Base-by-base conservation (phyloP, 2,113 vertebrate genomes). In the Orycteropus afer region DNA sequence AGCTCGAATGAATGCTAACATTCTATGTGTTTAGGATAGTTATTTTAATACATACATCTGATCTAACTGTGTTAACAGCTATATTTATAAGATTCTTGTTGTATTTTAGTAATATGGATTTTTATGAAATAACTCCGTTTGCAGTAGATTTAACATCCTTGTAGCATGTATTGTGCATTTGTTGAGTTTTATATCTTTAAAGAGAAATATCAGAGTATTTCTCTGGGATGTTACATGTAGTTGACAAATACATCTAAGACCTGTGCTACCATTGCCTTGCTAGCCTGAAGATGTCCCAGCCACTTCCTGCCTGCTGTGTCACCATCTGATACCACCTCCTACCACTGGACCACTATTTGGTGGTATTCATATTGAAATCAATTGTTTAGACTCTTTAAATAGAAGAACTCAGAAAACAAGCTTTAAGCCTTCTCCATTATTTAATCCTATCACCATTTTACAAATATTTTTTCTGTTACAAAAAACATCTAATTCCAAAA, bases 401-500 rank as follows among this genome's bases (percentile, higher is more conserved):
- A 15, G 57, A 74, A 57, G 55, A 94, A 15, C 55, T 47, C 59
- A 76, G 15, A 69, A 32, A 71, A 25, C 23, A 45, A 40, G 13
- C 5, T n/a, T 47, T 51, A 14, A 49, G 53, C 22, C 42, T 77
- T 67, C 81, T 27, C 18, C 8, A 7, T 3, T 73, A 3, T 37
- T 45, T 55, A 63, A 9, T 53, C 29, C 27, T 86, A 3, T 40
- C 45, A 59, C 73, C 63, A 79, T 55, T 71, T 34, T 86, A 93
- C 96, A 81, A 84, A 73, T 57, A 45, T 69, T n/a, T 78, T 92
- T 86, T 47, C 51, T 37, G 65, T 89, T 69, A 59, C 20, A 89
- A 71, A 89, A 83, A 85, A 53, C 20, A 42, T 53, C 71, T 47
- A 93, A 92, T 90, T 86, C 22, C 47, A 96, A 69, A 90, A 93